Percentiles rank a stretch among this genome's conserved stretches.
Evolutionary conservation across 2,888 invertebrate genomes (phyloP).

Genomic region (Plutella xylostella): DNA sequence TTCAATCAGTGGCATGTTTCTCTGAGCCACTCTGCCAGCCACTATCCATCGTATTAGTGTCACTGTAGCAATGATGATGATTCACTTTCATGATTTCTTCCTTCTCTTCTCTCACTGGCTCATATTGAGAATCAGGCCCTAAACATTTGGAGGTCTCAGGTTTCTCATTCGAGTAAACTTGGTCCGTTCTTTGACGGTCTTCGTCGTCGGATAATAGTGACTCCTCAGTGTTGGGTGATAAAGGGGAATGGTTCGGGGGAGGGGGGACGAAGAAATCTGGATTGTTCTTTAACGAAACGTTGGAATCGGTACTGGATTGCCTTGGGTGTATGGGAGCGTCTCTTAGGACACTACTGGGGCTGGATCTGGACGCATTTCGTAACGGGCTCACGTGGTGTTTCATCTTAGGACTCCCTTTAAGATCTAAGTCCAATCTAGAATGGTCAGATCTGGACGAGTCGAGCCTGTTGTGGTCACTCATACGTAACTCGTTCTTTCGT

Average conservation of each 20-base stretch:
- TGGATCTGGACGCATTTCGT: conserved; percentile 33
- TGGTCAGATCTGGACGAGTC: conserved; percentile 21
- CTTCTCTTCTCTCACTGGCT: conserved; percentile 48
- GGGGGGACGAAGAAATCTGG: conserved; percentile 43
- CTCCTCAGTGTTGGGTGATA: conserved; percentile 58
- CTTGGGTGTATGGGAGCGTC: conserved; percentile 29
- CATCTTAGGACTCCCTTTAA: conserved; percentile 46
- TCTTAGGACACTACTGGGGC: conserved; percentile 34
- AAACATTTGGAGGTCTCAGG: conserved; percentile 46
- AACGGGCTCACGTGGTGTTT: conserved; percentile 44
- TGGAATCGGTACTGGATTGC: conserved; percentile 37
- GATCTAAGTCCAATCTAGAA: background rate
- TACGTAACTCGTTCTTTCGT: conserved; percentile 33
- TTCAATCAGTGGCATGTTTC: conserved; percentile 65
- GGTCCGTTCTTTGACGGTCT: conserved; percentile 21
- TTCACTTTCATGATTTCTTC: conserved; percentile 47
- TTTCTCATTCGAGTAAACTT: conserved; percentile 39
- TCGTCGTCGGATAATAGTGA: conserved; percentile 54
- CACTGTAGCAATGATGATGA: conserved; percentile 68
- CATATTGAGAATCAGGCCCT: conserved; percentile 56
- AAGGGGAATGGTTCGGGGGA: conserved; percentile 38
- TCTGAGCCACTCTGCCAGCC: conserved; percentile 79
- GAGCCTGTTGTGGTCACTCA: conserved; percentile 21
- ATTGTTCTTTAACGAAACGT: conserved; percentile 20
- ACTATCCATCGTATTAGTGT: conserved; percentile 74